Conservation (phyloP, 1,140 invertebrate genomes). For the Bathynomus jamesi region DNA sequence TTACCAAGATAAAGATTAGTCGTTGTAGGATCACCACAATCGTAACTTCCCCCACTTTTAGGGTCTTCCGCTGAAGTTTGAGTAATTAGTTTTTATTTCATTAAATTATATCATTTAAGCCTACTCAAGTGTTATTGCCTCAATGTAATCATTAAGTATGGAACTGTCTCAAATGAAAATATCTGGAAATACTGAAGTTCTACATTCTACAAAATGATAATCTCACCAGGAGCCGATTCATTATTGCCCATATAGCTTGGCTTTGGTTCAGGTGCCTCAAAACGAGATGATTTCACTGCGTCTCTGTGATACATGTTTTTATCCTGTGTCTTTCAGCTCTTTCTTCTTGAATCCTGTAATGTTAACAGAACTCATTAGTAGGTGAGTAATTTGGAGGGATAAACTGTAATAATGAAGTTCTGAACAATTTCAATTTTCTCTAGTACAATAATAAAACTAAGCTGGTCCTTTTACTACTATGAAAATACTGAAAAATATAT, state of each 20-base stretch:
- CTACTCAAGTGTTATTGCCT: too few relatives aligned
- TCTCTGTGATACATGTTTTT: constrained; percentile 47
- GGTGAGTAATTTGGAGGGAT: too few relatives aligned
- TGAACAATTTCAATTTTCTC: too few relatives aligned
- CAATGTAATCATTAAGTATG: too few relatives aligned
- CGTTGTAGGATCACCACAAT: constrained; percentile 90
- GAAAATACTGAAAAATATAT: too few relatives aligned
- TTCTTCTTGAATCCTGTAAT: constrained; percentile 85
- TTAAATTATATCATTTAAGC: constrained; percentile 12
- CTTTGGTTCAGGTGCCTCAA: constrained; percentile 30
- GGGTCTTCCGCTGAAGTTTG: constrained; percentile 37
- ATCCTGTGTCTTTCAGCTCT: constrained; percentile 81
- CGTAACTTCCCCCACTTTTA: constrained; percentile 61
- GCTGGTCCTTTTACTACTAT: too few relatives aligned
- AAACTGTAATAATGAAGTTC: too few relatives aligned
- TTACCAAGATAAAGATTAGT: constrained; percentile 98
- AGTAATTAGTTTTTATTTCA: constrained; percentile 34
- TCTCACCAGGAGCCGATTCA: background rate
- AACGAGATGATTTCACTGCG: constrained; percentile 39
- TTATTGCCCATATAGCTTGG: constrained; percentile 12
- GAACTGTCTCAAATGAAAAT: too few relatives aligned
- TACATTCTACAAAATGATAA: too few relatives aligned
- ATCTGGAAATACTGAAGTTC: too few relatives aligned
- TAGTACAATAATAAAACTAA: too few relatives aligned
- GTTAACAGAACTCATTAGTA: constrained; percentile 9